These are phyloP conservation scores for Taenioides sp. DNA, from an alignment of 2,797 vertebrate genomes.

Conservation along the genomic window DNA sequence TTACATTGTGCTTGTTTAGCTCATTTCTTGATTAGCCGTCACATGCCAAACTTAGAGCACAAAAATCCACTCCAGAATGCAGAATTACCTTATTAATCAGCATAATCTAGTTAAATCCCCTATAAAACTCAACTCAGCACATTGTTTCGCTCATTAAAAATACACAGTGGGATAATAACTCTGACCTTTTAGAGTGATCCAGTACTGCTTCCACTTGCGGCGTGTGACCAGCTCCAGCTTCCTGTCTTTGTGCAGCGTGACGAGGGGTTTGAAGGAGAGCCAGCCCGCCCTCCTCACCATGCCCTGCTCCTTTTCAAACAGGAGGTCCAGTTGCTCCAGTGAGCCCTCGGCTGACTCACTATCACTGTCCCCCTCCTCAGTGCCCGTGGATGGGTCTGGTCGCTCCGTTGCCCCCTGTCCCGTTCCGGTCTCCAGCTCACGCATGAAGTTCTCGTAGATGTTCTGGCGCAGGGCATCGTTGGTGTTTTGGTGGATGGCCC, in stretches of 20 bases:
- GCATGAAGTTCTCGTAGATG: slow-evolving; percentile 96
- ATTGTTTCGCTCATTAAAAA: slow-evolving; percentile 11
- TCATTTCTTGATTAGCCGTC: slow-evolving; percentile 21
- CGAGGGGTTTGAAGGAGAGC: slow-evolving; percentile 92
- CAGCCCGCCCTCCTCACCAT: slow-evolving; percentile 93
- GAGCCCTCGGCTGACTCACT: slow-evolving; percentile 88
- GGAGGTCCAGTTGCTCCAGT: slow-evolving; percentile 87
- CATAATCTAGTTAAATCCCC: slow-evolving; percentile 28
- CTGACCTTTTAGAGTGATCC: slow-evolving; percentile 93
- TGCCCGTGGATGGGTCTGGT: slow-evolving; percentile 82
- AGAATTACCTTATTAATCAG: slow-evolving; percentile 17
- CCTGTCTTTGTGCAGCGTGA: slow-evolving; percentile 91
- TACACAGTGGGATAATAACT: background rate
- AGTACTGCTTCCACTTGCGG: slow-evolving; percentile 93
- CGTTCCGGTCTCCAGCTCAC: slow-evolving; percentile 86
- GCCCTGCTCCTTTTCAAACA: slow-evolving; percentile 94
- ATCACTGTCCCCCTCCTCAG: slow-evolving; percentile 83
- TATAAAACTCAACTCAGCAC: slow-evolving; percentile 25
- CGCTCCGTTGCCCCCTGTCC: slow-evolving; percentile 73
- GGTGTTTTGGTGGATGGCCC: slow-evolving; percentile 78
- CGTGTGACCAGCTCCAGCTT: slow-evolving; percentile 90
- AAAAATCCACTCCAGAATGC: slow-evolving; percentile 17
- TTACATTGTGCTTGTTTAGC: background rate
- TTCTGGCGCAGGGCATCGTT: slow-evolving; percentile 85
- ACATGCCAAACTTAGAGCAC: slow-evolving; percentile 16